These are phyloP conservation scores for Thermophis baileyi DNA, from an alignment of 2,113 vertebrate genomes.

Conservation along the genomic window DNA sequence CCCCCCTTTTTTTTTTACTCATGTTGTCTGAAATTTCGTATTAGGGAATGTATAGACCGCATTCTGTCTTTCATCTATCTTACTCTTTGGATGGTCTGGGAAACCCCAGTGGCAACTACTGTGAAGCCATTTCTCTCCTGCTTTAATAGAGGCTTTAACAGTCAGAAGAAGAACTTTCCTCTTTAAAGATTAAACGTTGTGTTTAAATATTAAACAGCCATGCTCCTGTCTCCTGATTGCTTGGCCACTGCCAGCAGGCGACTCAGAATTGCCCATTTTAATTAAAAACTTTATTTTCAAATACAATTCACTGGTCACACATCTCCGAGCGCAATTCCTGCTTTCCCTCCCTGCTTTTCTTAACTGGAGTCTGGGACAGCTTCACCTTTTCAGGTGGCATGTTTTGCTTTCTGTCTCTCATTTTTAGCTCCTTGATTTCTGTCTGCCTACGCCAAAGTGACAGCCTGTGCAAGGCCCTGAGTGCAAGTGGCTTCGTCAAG, in stretches of 20 bases:
- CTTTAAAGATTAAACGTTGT: conserved; percentile 71
- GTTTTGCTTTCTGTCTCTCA: conserved; percentile 30
- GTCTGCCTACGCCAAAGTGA: conserved; percentile 35
- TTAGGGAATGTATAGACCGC: neutral
- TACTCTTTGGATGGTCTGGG: neutral
- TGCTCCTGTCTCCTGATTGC: conserved; percentile 65
- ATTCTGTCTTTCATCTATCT: neutral
- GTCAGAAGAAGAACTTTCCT: conserved; percentile 69
- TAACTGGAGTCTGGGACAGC: neutral
- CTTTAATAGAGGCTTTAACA: conserved; percentile 67
- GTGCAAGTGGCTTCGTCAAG: conserved; percentile 77
- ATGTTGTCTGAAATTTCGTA: neutral
- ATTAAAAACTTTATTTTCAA: conserved; percentile 68
- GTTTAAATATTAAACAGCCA: conserved; percentile 72
- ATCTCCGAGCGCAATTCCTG: conserved; percentile 36
- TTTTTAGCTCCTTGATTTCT: conserved; percentile 2
- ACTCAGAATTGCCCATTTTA: conserved; percentile 68
- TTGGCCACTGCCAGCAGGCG: conserved; percentile 64
- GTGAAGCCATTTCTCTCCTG: conserved; percentile 2
- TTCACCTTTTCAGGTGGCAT: conserved; percentile 21
- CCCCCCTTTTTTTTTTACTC: neutral
- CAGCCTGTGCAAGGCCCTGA: conserved; percentile 47
- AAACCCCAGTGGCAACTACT: neutral
- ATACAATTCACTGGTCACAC: conserved; percentile 10
- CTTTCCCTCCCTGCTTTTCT: conserved; percentile 12